These are phyloP conservation scores for Phoeniculus purpureus DNA, from an alignment of 2,797 vertebrate genomes.

Conservation along the genomic window DNA sequence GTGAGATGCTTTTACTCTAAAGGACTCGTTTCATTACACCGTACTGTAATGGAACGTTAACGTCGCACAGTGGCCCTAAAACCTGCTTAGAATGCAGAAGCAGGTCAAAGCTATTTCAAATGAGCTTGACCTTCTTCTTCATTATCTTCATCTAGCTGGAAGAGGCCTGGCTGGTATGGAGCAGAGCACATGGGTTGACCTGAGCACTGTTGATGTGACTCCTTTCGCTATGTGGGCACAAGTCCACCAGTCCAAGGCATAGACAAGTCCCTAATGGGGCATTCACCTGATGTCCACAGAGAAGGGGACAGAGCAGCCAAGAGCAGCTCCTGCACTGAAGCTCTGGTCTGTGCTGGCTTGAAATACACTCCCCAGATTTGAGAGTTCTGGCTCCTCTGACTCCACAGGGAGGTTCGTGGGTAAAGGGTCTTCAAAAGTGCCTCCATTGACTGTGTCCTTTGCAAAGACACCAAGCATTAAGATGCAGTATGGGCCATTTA, in stretches of 20 bases:
- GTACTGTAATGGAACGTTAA: constrained; percentile 72
- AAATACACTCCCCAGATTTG: background rate
- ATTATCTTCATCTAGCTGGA: background rate
- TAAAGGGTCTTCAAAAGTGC: no score
- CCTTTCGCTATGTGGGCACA: background rate
- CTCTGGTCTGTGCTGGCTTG: background rate
- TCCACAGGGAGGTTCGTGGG: background rate
- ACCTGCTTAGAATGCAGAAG: constrained; percentile 74
- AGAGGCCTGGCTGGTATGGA: background rate
- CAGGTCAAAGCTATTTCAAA: background rate
- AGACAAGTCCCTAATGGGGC: background rate
- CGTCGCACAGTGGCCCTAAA: constrained; percentile 68
- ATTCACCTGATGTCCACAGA: background rate
- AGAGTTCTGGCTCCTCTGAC: background rate
- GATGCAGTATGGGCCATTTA: background rate
- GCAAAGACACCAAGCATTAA: background rate
- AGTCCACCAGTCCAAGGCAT: background rate
- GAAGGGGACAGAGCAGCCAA: background rate
- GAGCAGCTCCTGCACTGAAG: background rate
- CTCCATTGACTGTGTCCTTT: rapidly evolving
- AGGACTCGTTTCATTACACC: constrained; percentile 76
- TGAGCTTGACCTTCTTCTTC: background rate
- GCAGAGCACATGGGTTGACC: background rate
- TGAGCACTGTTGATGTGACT: background rate
- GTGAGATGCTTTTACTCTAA: constrained; percentile 62